phyloP scores from a whole-genome alignment of 2,797 vertebrate species.

The Lagocephalus sceleratus region DNA sequence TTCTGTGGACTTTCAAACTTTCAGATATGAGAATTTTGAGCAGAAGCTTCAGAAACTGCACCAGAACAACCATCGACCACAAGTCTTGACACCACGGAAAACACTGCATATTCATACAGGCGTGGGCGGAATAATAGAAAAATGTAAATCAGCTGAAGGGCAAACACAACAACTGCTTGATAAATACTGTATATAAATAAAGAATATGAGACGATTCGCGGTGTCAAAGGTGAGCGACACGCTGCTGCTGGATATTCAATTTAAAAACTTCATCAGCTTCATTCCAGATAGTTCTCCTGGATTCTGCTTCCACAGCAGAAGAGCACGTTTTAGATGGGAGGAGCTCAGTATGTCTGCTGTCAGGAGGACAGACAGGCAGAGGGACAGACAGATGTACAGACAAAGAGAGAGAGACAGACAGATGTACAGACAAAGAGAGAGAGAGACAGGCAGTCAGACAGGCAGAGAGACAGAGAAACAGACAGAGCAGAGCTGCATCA shows the following conservation, averaged over 20 bases:
- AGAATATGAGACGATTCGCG: slow-evolving; percentile 4
- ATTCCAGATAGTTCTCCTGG: slow-evolving; percentile 8
- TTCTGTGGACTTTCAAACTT: slow-evolving; percentile 10
- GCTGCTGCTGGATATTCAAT: slow-evolving; percentile 19
- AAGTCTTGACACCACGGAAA: slow-evolving; percentile 35
- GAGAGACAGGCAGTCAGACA: too few species aligned
- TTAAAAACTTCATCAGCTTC: slow-evolving; percentile 7
- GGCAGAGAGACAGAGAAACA: too few species aligned
- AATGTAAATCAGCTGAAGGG: slow-evolving; percentile 52
- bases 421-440: too few species aligned
- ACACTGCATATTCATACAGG: slow-evolving; percentile 59
- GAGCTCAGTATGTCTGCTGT: too few species aligned
- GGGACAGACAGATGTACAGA: too few species aligned
- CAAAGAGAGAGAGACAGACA: too few species aligned
- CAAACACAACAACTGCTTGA: slow-evolving; percentile 41
- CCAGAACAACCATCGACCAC: slow-evolving; percentile 11
- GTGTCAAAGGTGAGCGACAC: slow-evolving; percentile 49
- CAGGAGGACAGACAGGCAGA: too few species aligned
- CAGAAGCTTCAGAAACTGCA: slow-evolving; percentile 7
- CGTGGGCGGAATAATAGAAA: slow-evolving; percentile 60
- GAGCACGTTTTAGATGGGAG: too few species aligned
- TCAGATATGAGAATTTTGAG: neutral
- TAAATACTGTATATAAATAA: slow-evolving; percentile 37
- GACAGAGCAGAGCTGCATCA: too few species aligned
- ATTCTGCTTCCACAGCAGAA: slow-evolving; percentile 33